A percentile compares a stretch with the other conserved stretches of the same genome.
phyloP scores from a whole-genome alignment of 2,113 vertebrate species.

The Mionectes macconnelli region DNA sequence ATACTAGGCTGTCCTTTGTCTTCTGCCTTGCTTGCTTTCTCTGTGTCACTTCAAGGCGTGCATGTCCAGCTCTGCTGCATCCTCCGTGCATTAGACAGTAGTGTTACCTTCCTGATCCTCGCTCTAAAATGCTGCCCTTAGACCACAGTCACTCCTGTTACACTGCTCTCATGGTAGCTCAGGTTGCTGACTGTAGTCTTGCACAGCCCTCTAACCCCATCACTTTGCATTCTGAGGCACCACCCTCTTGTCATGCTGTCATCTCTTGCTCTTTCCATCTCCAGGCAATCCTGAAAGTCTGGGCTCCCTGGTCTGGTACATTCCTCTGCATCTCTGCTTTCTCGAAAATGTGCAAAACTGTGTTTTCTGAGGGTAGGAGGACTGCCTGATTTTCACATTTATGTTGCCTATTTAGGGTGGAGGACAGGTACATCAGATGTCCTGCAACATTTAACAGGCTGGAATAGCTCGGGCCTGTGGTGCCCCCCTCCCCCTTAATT shows the following conservation, averaged over 20 bases:
- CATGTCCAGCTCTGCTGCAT: neutral
- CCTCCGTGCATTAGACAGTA: neutral
- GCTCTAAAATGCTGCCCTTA: neutral
- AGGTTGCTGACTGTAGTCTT: neutral
- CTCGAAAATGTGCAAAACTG: neutral
- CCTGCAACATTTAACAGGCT: neutral
- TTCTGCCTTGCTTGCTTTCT: neutral
- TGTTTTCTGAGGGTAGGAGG: neutral
- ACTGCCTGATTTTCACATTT: neutral
- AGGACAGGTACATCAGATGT: neutral
- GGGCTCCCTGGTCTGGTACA: neutral
- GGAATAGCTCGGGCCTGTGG: neutral
- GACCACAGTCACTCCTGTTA: neutral
- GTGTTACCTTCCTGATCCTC: neutral
- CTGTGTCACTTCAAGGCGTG: neutral
- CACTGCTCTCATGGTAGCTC: neutral
- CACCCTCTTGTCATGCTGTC: neutral
- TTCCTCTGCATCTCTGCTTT: neutral
- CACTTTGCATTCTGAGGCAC: neutral
- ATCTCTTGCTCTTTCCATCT: neutral
- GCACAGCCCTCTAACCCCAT: neutral
- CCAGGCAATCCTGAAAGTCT: neutral
- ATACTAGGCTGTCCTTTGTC: neutral
- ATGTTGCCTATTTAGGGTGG: neutral
- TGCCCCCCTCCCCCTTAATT: accelerated